Base-by-base conservation (phyloP, 2,888 invertebrate genomes). In the Chymomyza fuscimana region DNA sequence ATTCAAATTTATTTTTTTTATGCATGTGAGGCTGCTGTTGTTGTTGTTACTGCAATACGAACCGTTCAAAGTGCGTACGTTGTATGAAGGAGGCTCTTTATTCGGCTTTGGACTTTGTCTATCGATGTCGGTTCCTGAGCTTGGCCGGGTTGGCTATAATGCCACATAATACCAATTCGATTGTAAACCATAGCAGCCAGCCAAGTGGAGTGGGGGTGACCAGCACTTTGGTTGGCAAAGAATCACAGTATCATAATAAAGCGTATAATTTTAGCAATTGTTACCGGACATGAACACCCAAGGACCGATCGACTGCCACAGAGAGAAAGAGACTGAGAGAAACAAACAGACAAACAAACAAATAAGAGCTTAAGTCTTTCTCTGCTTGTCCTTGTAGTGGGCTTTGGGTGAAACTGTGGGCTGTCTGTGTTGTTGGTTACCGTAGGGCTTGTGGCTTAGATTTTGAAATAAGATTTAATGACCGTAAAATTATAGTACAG, bases 101-200 rank as follows among this genome's bases (percentile, higher is more conserved):
- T 2, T 32, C 32, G 7, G 25, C 25, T 25, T 25, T 25, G 2
- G 36, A 9, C 15, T n/a, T 29, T 40, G 61, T 16, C 16, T 61
- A 16, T 65, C 22, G 36, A 29, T 62, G 15, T 63, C 4, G 12
- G 63, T 51, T 32, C 46, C 59, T n/a, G 12, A 12, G 40, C 4
- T 75, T 63, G 76, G 56, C 75, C 79, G 65, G 70, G 74, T 72
- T 77, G 77, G 74, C 76, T 71, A 76, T 87, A 89, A 88, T 89
- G 83, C 89, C 80, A 79, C 77, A 86, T 84, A 87, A 89, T 88
- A 81, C 88, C 88, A 89, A 87, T 88, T 86, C 85, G 82, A 80
- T 87, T 85, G 87, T 86, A 81, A 83, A 78, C 82, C 78, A 79
- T 75, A 73, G 72, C 66, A 76, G 60, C 40, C 25, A 2, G 19